phyloP scores from a whole-genome alignment of 2,888 invertebrate species.

The Antitype chi region DNA sequence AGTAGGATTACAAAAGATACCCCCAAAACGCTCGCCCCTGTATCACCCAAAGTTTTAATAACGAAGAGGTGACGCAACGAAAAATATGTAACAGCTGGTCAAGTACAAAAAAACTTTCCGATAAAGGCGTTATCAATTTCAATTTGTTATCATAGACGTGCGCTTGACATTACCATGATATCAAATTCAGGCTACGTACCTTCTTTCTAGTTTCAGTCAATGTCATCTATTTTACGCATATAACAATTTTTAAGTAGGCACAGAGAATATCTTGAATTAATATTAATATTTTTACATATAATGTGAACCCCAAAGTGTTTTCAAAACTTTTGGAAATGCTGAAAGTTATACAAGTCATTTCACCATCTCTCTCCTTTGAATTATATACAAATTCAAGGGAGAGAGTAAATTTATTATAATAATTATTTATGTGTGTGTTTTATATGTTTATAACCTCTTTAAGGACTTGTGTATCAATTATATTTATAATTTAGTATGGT shows the following conservation, averaged over 20 bases:
- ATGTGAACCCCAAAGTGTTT: background rate
- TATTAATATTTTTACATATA: slow-evolving; percentile 4
- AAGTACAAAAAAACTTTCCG: background rate
- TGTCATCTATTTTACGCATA: background rate
- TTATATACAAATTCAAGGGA: no score
- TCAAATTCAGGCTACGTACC: background rate
- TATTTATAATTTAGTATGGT: no score
- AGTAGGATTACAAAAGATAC: background rate
- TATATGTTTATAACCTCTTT: no score
- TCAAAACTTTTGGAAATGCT: slow-evolving; percentile 10
- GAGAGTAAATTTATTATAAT: no score
- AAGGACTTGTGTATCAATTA: no score
- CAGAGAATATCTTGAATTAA: background rate
- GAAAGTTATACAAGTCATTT: background rate
- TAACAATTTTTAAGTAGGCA: background rate
- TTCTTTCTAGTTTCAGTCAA: background rate
- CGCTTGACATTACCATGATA: background rate
- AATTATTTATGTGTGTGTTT: no score
- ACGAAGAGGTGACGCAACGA: no score
- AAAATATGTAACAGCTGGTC: background rate
- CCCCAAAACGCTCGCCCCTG: background rate
- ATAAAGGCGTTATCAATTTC: background rate
- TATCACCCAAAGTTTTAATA: background rate
- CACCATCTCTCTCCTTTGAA: no score
- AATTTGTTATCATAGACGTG: background rate